A percentile compares a stretch with the other conserved stretches of the same genome.
Evolutionary conservation across 2,797 vertebrate genomes (phyloP).

Genomic region (Enteromius afrohamiltoni): DNA sequence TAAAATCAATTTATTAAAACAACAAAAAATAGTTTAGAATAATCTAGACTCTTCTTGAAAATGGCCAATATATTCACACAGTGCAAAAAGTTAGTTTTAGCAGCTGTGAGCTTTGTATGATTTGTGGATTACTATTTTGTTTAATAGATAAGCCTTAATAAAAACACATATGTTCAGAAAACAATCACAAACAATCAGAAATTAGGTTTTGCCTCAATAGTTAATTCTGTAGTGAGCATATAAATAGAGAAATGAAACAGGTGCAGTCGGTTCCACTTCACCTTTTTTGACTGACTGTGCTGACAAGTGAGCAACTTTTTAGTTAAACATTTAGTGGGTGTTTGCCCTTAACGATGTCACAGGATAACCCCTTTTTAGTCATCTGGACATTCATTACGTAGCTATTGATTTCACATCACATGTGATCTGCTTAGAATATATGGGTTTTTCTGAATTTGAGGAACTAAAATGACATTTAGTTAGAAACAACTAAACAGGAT

Average conservation of each 20-base stretch:
- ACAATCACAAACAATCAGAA: background rate
- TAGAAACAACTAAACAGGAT: background rate
- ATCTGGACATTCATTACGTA: background rate
- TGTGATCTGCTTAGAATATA: background rate
- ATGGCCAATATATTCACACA: background rate
- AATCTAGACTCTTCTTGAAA: background rate
- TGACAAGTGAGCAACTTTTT: too few species aligned
- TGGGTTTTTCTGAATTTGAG: too few species aligned
- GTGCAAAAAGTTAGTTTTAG: too few species aligned
- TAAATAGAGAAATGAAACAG: background rate
- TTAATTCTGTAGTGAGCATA: background rate
- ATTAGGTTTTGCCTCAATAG: background rate
- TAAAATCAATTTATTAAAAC: too few species aligned
- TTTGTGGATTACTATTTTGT: background rate
- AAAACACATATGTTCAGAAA: background rate
- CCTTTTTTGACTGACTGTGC: slow-evolving; percentile 3
- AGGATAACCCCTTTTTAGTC: background rate
- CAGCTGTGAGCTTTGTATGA: too few species aligned
- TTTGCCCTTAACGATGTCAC: background rate
- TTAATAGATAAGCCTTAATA: background rate
- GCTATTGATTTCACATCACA: background rate
- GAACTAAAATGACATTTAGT: background rate
- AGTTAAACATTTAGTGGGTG: background rate
- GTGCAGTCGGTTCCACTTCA: background rate
- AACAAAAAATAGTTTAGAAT: too few species aligned